Base-by-base conservation (phyloP, 1,140 invertebrate genomes). In the Amphibalanus amphitrite region DNA sequence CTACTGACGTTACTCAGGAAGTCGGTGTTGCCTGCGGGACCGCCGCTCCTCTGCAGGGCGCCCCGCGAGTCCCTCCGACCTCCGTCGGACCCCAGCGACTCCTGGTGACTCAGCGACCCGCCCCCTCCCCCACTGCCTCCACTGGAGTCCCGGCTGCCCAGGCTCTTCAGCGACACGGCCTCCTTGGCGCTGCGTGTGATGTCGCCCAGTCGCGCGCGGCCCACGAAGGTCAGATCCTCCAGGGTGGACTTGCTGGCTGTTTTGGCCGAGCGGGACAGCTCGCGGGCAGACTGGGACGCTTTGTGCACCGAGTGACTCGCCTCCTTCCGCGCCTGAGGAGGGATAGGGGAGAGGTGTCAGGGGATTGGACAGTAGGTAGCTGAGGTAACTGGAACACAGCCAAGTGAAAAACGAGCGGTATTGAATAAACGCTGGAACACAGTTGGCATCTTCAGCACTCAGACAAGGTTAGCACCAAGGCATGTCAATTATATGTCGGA, bases 131-230 rank as follows among this genome's bases (percentile, higher is more conserved):
- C 28, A 20, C 69, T 29, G 69, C 30, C 69, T 40, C 0, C 70
- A n/a, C n/a, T n/a, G n/a, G n/a, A n/a, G 30, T 69, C 65, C 38
- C 28, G 47, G 38, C 71, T 26, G 30, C 70, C 23, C 80, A 75
- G 47, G 76, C 77, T 30, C 77, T 79, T 76, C 80, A 81, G 72
- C 81, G 80, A 69, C 78, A 89, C 91, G 23, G 84, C 90, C 82
- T 93, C 90, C 77, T 92, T 91, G 4, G 91, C 91, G 77, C 89
- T 91, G 79, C 94, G 95, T 0, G 92, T 94, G n/a, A 93, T 81
- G 79, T 93, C 92, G 17, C 89, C 91, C 59, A 93, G 81, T 3
- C 90, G 92, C 30, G 88, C 91, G 78, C 91, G 92, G 0, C 91
- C 87, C 6, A 92, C 90, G 77, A 92, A 92, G 0, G 90, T 91